Conservation (phyloP, 2,113 vertebrate genomes). For the Esox niger region DNA sequence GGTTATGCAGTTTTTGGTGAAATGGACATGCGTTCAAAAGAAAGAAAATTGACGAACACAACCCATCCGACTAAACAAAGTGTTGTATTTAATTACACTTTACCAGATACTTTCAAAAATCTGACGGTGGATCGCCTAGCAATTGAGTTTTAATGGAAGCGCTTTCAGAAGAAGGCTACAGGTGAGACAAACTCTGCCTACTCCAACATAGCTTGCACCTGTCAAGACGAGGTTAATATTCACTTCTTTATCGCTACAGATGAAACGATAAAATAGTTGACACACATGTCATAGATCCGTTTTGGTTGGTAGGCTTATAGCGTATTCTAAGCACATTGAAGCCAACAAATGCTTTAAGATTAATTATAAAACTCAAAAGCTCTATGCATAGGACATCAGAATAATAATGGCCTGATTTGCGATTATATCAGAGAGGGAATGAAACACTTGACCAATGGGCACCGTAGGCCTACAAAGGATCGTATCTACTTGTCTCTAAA, state of each 20-base stretch:
- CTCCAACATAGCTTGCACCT: slow-evolving; percentile 1
- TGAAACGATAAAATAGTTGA: not conserved
- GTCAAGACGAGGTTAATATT: not conserved
- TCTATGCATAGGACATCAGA: slow-evolving; percentile 3
- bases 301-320: not conserved
- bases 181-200: slow-evolving; percentile 29
- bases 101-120: not conserved
- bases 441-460: not conserved
- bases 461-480: not conserved
- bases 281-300: not conserved
- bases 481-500: not conserved
- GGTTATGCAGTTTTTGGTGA: too few species aligned
- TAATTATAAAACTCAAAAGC: slow-evolving; percentile 28
- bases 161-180: slow-evolving; percentile 19
- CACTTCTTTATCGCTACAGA: not conserved
- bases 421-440: not conserved
- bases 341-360: slow-evolving; percentile 19
- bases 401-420: slow-evolving; percentile 32
- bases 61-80: too few species aligned
- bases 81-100: too few species aligned
- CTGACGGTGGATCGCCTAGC: not conserved
- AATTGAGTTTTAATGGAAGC: not conserved
- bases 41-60: too few species aligned
- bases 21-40: too few species aligned
- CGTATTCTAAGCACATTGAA: slow-evolving; percentile 1